Evolutionary conservation across 2,797 vertebrate species (phyloP), one percentile per base, ranked within the genome.

Genomic region (Chelon auratus): DNA sequence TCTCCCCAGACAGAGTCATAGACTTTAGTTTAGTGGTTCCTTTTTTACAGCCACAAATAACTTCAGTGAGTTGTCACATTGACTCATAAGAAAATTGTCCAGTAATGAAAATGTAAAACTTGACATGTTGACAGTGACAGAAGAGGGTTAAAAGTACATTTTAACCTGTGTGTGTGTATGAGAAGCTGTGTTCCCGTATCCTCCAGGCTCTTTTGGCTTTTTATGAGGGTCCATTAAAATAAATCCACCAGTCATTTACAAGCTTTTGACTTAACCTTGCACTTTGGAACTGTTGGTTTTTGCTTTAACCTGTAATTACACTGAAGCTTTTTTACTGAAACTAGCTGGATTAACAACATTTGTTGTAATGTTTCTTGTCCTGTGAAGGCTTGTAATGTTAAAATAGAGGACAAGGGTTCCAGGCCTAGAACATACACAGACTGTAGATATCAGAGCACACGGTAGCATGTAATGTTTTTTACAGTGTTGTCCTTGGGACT

Each of bases 401-500:
- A 80, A 75, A 65, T 61, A 39, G n/a, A 22, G 17, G 20, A 12
- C 50, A 45, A 3, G 22, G 17, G 15, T 50, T 59, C 4, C 17
- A 3, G n/a, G 22, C 39, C 5, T 10, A 69, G 53, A 40, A 8
- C 3, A 11, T 22, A 14, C 60, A 48, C 11, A 69, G n/a, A 17
- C 5, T 39, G 53, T 51, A 65, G 26, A 64, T 77, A 52, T 69
- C 33, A 39, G 54, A 39, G 50, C 51, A 22, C 73, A 65, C 47
- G 63, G 80, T 48, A 75, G 36, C 24, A 7, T 66, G 48, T 45
- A 40, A 4, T 59, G 15, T 51, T 13, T 20, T 11, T 42, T 37
- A 37, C 72, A 24, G 1, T 57, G 64, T 81, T 83, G 83, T 86
- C 87, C 86, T 85, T 86, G 82, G 56, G 67, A 67, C 68, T 71